A percentile compares a stretch with the other conserved stretches of the same genome.
phyloP scores from a whole-genome alignment of 2,888 invertebrate genomes.

The Pyrocoelia pectoralis region DNA sequence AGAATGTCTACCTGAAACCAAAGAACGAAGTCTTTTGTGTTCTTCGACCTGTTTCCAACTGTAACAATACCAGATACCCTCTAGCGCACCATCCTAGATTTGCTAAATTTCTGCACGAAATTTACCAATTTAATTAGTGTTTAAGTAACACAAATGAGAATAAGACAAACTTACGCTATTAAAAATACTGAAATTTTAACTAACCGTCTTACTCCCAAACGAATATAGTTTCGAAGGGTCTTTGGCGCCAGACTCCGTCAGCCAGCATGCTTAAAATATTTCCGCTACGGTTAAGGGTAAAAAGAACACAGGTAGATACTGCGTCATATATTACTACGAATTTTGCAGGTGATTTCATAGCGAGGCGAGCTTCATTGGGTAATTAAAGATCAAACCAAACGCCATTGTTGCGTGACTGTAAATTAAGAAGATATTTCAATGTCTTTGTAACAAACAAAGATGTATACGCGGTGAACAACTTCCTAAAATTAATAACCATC shows the following conservation, averaged over 20 bases:
- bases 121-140: no score
- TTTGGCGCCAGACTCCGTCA: constrained; percentile 10
- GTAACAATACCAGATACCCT: constrained; percentile 38
- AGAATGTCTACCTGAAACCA: constrained; percentile 42
- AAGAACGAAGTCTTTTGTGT: constrained; percentile 40
- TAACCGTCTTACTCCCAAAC: neutral
- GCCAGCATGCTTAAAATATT: constrained; percentile 5
- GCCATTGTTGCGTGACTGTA: neutral
- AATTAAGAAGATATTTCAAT: no score
- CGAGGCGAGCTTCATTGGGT: neutral
- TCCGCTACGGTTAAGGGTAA: constrained; percentile 6
- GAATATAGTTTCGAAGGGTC: constrained; percentile 1
- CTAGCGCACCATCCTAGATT: no score
- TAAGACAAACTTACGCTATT: neutral
- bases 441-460: no score
- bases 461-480: no score
- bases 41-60: constrained; percentile 42
- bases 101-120: no score
- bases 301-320: constrained; percentile 4
- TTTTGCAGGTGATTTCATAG: neutral
- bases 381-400: neutral
- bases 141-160: no score
- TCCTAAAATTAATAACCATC: no score
- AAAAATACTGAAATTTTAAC: neutral
- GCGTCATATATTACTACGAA: neutral